A percentile compares a stretch with the other conserved stretches of the same genome.
Evolutionary conservation across 2,113 vertebrate genomes (phyloP).

Genomic region (Oplegnathus fasciatus): DNA sequence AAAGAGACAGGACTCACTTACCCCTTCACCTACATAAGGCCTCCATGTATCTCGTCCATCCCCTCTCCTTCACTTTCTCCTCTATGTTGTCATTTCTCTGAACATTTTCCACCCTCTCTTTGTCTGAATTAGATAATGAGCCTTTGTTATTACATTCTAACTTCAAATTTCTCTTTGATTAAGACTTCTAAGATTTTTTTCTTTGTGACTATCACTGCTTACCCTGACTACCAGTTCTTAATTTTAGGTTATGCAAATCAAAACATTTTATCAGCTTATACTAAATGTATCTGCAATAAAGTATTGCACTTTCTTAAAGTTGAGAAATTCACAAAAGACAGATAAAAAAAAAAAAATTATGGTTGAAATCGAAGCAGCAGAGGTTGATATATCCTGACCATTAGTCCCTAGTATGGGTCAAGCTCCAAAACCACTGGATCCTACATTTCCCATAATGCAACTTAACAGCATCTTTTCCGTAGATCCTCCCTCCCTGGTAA

Average conservation of each 20-base stretch:
- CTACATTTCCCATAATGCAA: slow-evolving; percentile 20
- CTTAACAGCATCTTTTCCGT: background rate
- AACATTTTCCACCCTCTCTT: background rate
- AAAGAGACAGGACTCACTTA: slow-evolving; percentile 78
- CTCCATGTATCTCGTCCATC: background rate
- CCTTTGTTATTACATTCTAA: background rate
- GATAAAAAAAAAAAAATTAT: background rate
- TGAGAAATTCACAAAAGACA: background rate
- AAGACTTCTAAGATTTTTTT: background rate
- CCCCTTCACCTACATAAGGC: slow-evolving; percentile 78
- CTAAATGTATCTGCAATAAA: too few species aligned
- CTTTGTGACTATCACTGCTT: background rate
- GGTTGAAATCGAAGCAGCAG: background rate
- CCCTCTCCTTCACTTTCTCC: slow-evolving; percentile 25
- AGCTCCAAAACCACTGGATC: background rate
- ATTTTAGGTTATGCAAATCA: background rate
- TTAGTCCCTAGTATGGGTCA: too few species aligned
- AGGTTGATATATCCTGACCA: background rate
- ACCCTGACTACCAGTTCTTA: background rate
- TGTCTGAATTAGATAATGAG: background rate
- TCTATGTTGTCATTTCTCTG: background rate
- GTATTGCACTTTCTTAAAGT: background rate
- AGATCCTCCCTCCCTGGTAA: background rate
- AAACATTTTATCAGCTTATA: background rate
- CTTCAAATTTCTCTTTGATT: background rate